These are phyloP conservation scores for Eonycteris spelaea DNA, from an alignment of 2,113 vertebrate genomes.

Conservation along the genomic window DNA sequence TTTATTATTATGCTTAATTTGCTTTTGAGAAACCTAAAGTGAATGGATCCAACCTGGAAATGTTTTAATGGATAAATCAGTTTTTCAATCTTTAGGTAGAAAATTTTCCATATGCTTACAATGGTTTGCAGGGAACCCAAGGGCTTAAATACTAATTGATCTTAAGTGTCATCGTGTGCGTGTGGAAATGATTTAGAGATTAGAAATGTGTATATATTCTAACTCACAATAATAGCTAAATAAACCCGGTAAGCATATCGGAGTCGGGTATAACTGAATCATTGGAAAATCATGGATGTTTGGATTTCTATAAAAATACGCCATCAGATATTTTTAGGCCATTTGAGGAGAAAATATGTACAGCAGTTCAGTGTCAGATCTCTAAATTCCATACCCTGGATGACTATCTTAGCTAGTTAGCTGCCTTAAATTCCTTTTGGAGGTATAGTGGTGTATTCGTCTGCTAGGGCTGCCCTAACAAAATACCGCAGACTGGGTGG, in stretches of 20 bases:
- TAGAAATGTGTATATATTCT: background rate
- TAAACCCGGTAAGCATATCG: background rate
- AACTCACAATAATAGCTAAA: slow-evolving; percentile 4
- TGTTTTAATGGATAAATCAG: background rate
- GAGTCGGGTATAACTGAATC: background rate
- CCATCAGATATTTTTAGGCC: background rate
- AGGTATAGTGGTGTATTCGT: background rate
- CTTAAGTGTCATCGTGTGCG: background rate
- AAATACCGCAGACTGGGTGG: background rate
- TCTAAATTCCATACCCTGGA: background rate
- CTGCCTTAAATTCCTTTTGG: background rate
- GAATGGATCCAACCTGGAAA: background rate
- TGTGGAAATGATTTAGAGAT: background rate
- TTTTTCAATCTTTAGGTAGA: background rate
- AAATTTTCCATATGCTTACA: background rate
- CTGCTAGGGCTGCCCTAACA: background rate
- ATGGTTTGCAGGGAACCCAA: background rate
- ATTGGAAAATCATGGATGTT: background rate
- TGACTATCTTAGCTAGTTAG: background rate
- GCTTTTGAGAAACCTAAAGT: background rate
- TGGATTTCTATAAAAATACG: background rate
- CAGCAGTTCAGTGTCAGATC: background rate
- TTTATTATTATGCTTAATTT: background rate
- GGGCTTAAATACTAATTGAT: background rate
- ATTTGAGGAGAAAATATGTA: background rate